A percentile compares a stretch with the other conserved stretches of the same genome.
These are phyloP conservation scores for Dendrolimus pini DNA, from an alignment of 2,888 invertebrate species.

Conservation along the genomic window DNA sequence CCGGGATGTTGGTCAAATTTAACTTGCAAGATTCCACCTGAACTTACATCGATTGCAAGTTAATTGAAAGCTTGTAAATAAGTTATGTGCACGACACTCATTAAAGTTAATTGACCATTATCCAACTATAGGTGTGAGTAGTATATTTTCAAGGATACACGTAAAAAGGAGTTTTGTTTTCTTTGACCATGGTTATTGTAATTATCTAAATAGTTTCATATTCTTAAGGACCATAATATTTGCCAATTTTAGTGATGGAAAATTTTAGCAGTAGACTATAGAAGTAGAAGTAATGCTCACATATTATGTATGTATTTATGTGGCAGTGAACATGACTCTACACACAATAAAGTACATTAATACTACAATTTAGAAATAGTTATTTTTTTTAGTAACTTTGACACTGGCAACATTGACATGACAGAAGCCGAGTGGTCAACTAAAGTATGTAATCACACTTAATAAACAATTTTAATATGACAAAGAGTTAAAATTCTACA, in stretches of 20 bases:
- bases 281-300: conserved; percentile 31
- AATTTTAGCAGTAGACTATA: conserved; percentile 11
- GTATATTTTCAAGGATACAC: too few species aligned
- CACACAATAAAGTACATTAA: conserved; percentile 4
- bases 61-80: too few species aligned
- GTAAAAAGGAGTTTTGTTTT: too few species aligned
- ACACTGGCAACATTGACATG: not conserved
- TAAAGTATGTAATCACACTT: too few species aligned
- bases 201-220: conserved; percentile 20
- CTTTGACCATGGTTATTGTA: not conserved
- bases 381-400: not conserved
- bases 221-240: conserved; percentile 48
- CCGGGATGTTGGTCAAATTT: too few species aligned
- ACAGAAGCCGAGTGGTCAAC: not conserved
- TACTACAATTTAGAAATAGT: not conserved
- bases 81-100: too few species aligned
- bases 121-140: too few species aligned
- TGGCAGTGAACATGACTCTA: not conserved
- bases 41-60: too few species aligned
- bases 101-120: too few species aligned
- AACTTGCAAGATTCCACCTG: too few species aligned
- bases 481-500: too few species aligned
- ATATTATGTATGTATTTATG: not conserved
- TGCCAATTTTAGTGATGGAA: conserved; percentile 52
- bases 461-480: too few species aligned